Evolutionary conservation across 1,140 invertebrate species (phyloP).

Genomic region (Bradysia coprophila): DNA sequence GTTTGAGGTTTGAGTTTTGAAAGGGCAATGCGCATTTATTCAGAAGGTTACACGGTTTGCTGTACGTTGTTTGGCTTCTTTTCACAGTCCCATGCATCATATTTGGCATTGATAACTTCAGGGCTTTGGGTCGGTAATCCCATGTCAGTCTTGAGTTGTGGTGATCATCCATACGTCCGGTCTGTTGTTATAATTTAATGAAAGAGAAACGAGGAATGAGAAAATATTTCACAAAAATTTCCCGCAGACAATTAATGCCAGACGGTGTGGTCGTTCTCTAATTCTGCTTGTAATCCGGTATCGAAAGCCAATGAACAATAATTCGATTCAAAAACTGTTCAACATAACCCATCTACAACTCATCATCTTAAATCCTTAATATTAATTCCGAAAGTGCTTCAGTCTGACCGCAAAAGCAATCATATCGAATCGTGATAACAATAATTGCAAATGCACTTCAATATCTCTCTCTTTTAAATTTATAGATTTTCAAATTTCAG

Average conservation of each 20-base stretch:
- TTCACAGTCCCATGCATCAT: conserved; percentile 64
- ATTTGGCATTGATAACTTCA: conserved; percentile 45
- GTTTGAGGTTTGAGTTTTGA: too few relatives aligned
- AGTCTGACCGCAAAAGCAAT: neutral
- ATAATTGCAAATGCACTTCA: conserved; percentile 29
- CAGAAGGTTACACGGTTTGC: conserved; percentile 54
- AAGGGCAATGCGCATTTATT: conserved; percentile 71
- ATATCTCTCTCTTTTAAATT: too few relatives aligned
- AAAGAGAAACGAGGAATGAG: conserved; percentile 13
- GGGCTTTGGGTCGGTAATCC: conserved; percentile 74
- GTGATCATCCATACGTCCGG: conserved; percentile 82
- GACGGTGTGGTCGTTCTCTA: too few relatives aligned
- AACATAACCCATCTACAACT: neutral
- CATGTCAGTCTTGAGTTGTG: conserved; percentile 71
- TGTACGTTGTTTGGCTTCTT: conserved; percentile 47
- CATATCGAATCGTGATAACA: too few relatives aligned
- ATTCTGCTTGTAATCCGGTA: too few relatives aligned
- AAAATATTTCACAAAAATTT: neutral
- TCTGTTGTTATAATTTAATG: too few relatives aligned
- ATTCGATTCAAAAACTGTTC: too few relatives aligned
- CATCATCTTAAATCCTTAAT: neutral
- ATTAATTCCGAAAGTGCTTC: too few relatives aligned
- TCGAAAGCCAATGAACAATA: too few relatives aligned
- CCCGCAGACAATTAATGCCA: too few relatives aligned
- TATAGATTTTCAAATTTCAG: too few relatives aligned